Conservation (phyloP, 2,888 invertebrate genomes). For the Glaucopsyche alexis region DNA sequence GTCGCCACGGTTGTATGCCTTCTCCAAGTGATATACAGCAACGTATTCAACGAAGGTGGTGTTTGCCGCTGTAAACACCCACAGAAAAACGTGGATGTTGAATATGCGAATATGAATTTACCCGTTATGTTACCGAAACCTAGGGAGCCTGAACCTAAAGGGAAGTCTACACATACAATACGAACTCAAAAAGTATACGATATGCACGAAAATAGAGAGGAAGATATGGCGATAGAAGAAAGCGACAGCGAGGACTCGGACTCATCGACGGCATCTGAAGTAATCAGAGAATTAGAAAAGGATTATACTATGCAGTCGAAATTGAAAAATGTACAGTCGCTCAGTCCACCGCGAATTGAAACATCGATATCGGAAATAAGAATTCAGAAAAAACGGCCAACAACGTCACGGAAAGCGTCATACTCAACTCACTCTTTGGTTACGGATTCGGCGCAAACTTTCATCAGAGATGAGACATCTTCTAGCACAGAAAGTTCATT, state of each 20-base stretch:
- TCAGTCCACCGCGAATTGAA: constrained; percentile 63
- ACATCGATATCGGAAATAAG: constrained; percentile 61
- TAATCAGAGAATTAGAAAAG: constrained; percentile 22
- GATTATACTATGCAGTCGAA: constrained; percentile 34
- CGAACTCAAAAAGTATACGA: constrained; percentile 62
- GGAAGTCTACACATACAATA: constrained; percentile 51
- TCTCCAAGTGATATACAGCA: constrained; percentile 59
- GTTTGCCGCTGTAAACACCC: constrained; percentile 49
- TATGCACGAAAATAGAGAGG: constrained; percentile 64
- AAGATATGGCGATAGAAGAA: constrained; percentile 59
- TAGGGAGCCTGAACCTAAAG: constrained; percentile 43
- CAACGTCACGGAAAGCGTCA: constrained; percentile 41
- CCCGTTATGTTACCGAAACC: constrained; percentile 51
- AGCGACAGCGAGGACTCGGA: constrained; percentile 50
- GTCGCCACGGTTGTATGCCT: constrained; percentile 54
- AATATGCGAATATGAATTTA: constrained; percentile 50
- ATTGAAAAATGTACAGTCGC: constrained; percentile 37
- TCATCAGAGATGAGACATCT: constrained; percentile 48
- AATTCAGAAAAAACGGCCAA: constrained; percentile 44
- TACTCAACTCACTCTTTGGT: constrained; percentile 53
- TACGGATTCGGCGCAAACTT: constrained; percentile 51
- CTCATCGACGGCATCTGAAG: background rate
- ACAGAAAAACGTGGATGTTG: constrained; percentile 42
- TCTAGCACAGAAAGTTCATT: constrained; percentile 55
- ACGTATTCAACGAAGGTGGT: constrained; percentile 49